phyloP scores from a whole-genome alignment of 2,113 vertebrate genomes.

The Melanostigma gelatinosum region DNA sequence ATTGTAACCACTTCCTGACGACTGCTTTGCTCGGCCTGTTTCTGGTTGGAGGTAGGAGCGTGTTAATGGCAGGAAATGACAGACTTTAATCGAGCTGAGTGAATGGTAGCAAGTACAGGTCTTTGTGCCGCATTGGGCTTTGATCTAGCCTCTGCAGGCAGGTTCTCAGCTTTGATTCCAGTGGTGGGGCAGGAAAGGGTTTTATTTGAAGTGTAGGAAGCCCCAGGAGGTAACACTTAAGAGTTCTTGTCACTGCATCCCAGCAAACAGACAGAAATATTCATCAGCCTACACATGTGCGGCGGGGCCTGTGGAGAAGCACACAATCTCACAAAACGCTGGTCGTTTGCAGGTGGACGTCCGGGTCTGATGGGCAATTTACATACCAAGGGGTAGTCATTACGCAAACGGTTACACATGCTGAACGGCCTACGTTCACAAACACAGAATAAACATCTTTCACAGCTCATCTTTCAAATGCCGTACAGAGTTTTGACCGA shows the following conservation, averaged over 20 bases:
- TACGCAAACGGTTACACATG: constrained; percentile 62
- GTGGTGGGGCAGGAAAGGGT: constrained; percentile 66
- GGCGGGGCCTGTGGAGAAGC: constrained; percentile 54
- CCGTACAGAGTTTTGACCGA: background rate
- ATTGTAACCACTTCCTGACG: constrained; percentile 72
- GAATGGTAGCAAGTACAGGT: constrained; percentile 67
- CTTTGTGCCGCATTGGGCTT: constrained; percentile 72
- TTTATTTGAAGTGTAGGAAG: constrained; percentile 77
- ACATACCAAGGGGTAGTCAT: constrained; percentile 65
- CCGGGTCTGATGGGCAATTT: constrained; percentile 64
- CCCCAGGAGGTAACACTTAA: constrained; percentile 81
- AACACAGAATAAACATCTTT: constrained; percentile 46
- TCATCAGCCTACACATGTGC: constrained; percentile 74
- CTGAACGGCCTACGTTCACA: constrained; percentile 38
- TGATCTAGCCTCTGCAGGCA: constrained; percentile 75
- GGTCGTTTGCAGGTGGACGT: constrained; percentile 58
- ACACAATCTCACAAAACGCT: constrained; percentile 51
- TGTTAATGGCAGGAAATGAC: constrained; percentile 80
- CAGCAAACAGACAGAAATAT: constrained; percentile 73
- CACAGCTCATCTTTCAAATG: constrained; percentile 35
- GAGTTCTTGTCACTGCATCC: constrained; percentile 71
- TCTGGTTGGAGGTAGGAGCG: constrained; percentile 62
- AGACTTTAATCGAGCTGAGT: constrained; percentile 77
- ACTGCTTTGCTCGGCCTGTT: constrained; percentile 56
- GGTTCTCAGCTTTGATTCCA: constrained; percentile 75